A percentile compares a stretch with the other conserved stretches of the same genome.
These are phyloP conservation scores for Cossypha caffra DNA, from an alignment of 2,797 vertebrate species.

Conservation along the genomic window DNA sequence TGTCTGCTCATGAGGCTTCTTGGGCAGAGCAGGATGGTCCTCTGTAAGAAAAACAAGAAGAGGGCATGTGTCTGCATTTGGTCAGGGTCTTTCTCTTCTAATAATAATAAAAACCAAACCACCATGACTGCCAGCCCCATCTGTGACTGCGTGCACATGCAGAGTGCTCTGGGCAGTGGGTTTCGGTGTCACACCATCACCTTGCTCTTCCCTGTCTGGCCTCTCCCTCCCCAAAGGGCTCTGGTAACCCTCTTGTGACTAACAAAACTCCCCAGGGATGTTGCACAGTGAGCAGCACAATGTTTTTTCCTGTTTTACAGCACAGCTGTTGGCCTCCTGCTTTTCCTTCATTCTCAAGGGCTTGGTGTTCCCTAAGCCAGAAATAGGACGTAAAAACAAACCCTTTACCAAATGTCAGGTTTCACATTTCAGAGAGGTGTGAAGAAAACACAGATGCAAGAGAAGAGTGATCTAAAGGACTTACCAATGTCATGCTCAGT, in stretches of 20 bases:
- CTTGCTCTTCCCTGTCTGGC: background rate
- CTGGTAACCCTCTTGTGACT: background rate
- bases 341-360: background rate
- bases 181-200: background rate
- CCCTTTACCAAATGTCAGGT: background rate
- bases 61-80: background rate
- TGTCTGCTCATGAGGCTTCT: constrained; percentile 17
- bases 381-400: background rate
- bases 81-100: background rate
- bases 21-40: constrained; percentile 38
- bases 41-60: constrained; percentile 32
- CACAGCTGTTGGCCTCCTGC: background rate
- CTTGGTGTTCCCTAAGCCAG: background rate
- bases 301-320: background rate
- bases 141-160: fast-evolving
- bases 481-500: constrained; percentile 66
- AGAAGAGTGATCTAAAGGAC: background rate
- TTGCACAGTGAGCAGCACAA: background rate
- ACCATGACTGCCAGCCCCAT: fast-evolving
- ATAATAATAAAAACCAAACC: background rate
- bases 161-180: background rate
- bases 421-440: background rate
- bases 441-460: background rate
- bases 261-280: background rate
- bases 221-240: background rate